Conservation (phyloP, 2,888 invertebrate genomes). For the Poecilobothrus nobilitatus region DNA sequence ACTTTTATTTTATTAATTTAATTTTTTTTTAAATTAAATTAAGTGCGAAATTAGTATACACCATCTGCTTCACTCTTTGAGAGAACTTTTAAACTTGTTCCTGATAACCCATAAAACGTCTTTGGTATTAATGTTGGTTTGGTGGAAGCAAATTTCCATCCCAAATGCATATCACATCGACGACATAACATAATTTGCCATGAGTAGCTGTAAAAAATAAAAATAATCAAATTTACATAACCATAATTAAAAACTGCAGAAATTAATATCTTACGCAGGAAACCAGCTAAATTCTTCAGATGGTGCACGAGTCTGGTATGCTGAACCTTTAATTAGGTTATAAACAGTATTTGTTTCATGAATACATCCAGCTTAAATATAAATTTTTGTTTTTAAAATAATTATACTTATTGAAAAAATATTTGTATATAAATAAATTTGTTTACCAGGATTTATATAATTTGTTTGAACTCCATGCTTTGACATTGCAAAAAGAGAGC, state of each 20-base stretch:
- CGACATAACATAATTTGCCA: constrained; percentile 71
- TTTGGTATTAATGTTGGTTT: constrained; percentile 53
- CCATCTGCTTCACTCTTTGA: constrained; percentile 17
- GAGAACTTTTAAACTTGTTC: constrained; percentile 47
- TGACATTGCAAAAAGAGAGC: constrained; percentile 71
- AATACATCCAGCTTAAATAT: constrained; percentile 53
- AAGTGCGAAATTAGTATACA: constrained; percentile 14
- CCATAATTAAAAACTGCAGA: constrained; percentile 7
- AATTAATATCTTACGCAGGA: constrained; percentile 49
- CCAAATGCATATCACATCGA: constrained; percentile 60
- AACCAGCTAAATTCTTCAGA: constrained; percentile 76
- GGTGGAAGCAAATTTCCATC: constrained; percentile 70
- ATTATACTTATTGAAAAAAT: neutral
- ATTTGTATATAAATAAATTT: neutral
- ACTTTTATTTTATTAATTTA: constrained; percentile 13
- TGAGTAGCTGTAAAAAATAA: constrained; percentile 58
- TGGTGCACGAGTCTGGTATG: constrained; percentile 47
- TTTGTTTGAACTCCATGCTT: constrained; percentile 70
- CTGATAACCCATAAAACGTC: constrained; percentile 63
- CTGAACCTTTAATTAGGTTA: constrained; percentile 45
- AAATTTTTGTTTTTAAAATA: no score
- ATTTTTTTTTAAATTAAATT: constrained; percentile 10
- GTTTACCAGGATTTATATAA: constrained; percentile 63
- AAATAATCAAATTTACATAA: neutral
- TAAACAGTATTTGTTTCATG: constrained; percentile 71